phyloP scores from a whole-genome alignment of 2,113 vertebrate genomes.

The Coptodon rendalli region DNA sequence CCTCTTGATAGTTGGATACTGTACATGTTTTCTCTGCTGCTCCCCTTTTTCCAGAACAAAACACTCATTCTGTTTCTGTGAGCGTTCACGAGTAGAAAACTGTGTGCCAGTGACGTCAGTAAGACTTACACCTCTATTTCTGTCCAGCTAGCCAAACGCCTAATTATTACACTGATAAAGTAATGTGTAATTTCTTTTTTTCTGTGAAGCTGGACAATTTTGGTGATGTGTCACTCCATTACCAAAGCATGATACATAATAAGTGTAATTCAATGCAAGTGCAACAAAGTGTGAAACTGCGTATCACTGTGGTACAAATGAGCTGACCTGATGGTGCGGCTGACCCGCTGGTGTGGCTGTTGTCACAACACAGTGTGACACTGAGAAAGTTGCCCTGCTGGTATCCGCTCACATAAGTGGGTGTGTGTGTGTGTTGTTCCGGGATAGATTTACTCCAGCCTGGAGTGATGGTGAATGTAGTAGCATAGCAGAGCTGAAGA shows the following conservation, averaged over 20 bases:
- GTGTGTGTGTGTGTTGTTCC: background rate
- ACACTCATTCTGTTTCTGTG: background rate
- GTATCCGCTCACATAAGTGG: background rate
- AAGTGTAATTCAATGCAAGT: background rate
- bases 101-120: constrained; percentile 26
- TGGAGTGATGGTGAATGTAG: background rate
- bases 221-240: background rate
- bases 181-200: background rate
- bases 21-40: constrained; percentile 2
- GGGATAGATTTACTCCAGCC: background rate
- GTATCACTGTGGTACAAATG: background rate
- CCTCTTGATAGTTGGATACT: background rate
- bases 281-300: background rate
- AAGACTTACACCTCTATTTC: constrained; percentile 34
- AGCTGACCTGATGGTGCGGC: background rate
- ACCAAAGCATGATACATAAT: background rate
- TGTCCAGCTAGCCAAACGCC: background rate
- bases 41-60: constrained; percentile 16
- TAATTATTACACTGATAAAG: background rate
- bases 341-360: background rate
- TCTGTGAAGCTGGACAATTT: background rate
- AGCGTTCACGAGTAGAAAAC: background rate
- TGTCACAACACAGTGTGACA: background rate
- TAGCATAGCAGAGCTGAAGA: background rate
- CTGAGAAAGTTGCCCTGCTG: background rate